Conservation (phyloP, 2,113 vertebrate genomes). For the Phaethornis superciliosus region DNA sequence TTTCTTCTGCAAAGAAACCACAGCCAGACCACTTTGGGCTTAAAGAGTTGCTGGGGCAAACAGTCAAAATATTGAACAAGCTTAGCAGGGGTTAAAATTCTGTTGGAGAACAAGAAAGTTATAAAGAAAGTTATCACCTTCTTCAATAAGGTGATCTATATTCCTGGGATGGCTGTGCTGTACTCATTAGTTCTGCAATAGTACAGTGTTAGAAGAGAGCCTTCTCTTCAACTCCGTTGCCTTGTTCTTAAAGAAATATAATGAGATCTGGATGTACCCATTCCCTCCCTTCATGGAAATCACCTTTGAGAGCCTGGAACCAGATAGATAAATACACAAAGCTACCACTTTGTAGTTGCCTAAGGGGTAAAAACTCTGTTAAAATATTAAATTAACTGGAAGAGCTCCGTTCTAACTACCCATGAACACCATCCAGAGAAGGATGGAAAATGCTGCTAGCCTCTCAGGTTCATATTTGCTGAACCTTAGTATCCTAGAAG, state of each 20-base stretch:
- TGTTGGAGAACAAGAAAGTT: background rate
- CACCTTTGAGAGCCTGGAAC: background rate
- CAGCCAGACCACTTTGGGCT: background rate
- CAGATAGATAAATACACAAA: background rate
- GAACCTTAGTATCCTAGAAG: background rate
- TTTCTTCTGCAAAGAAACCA: background rate
- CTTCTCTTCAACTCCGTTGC: background rate
- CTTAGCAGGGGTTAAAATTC: background rate
- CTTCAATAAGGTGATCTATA: background rate
- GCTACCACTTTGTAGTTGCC: background rate
- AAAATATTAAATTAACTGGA: background rate
- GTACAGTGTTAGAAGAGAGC: background rate
- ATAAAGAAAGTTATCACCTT: background rate
- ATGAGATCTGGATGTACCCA: background rate
- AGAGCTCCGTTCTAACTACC: background rate
- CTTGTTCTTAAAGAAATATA: background rate
- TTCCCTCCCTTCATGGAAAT: background rate
- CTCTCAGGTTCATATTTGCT: background rate
- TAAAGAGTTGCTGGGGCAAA: background rate
- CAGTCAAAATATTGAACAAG: background rate
- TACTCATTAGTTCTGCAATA: background rate
- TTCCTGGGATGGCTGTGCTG: background rate
- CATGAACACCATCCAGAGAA: background rate
- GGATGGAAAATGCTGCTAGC: background rate
- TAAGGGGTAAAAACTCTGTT: background rate